Evolutionary conservation across 2,113 vertebrate species (phyloP).

Genomic region (Procavia capensis): DNA sequence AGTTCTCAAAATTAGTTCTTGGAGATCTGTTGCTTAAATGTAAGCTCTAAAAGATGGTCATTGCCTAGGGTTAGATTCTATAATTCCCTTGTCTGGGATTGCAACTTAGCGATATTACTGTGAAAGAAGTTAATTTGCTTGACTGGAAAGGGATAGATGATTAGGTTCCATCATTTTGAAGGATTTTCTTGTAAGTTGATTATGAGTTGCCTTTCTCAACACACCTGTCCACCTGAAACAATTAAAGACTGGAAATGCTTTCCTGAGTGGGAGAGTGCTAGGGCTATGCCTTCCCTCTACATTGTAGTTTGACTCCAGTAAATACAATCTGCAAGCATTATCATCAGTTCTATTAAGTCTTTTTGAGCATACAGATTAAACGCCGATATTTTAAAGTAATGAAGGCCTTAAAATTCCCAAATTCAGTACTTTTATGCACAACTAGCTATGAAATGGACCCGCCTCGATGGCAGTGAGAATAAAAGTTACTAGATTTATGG

Average conservation of each 20-base stretch:
- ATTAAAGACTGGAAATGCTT: constrained; percentile 49
- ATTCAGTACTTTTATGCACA: neutral
- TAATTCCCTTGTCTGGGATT: constrained; percentile 74
- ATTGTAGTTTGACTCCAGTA: neutral
- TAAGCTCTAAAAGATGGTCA: constrained; percentile 72
- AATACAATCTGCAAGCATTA: neutral
- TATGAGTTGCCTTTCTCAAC: constrained; percentile 53
- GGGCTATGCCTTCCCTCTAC: neutral
- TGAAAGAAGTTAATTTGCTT: constrained; percentile 73
- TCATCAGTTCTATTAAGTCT: neutral
- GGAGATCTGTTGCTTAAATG: constrained; percentile 67
- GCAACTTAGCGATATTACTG: constrained; percentile 59
- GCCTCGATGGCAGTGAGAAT: too few relatives aligned
- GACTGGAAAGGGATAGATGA: constrained; percentile 61
- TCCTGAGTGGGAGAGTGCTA: neutral
- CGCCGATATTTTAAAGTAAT: constrained; percentile 23
- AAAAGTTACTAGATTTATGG: neutral
- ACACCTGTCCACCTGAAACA: constrained; percentile 56
- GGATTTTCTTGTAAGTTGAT: constrained; percentile 64
- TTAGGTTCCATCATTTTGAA: constrained; percentile 41
- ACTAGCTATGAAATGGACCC: too few relatives aligned
- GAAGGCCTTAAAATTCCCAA: neutral
- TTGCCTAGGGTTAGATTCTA: constrained; percentile 76
- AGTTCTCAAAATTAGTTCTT: constrained; percentile 77
- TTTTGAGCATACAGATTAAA: neutral